Evolutionary conservation across 2,888 invertebrate species (phyloP).

Genomic region (Dolichomitus sp.): DNA sequence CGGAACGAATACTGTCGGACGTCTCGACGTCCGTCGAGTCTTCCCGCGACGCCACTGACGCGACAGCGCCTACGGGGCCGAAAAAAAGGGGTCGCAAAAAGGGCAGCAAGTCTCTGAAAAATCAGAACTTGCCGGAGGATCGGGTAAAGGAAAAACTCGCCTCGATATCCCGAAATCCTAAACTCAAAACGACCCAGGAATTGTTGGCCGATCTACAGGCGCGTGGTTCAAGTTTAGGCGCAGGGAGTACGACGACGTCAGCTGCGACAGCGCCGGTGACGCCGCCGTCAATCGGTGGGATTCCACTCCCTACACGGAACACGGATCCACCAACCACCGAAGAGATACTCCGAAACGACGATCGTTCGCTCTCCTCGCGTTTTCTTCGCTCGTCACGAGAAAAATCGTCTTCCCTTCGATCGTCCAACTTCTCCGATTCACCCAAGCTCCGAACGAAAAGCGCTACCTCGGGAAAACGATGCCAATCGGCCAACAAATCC

Average conservation of each 20-base stretch:
- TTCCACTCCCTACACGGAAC: slow-evolving; percentile 77
- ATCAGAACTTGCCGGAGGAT: slow-evolving; percentile 86
- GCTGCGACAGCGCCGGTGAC: too few relatives aligned
- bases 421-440: slow-evolving; percentile 8
- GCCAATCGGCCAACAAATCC: slow-evolving; percentile 47
- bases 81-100: slow-evolving; percentile 89
- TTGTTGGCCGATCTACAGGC: slow-evolving; percentile 92
- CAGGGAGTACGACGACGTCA: slow-evolving; percentile 71
- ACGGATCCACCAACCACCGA: slow-evolving; percentile 81
- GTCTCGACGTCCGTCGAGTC: slow-evolving; percentile 66
- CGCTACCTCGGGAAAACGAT: slow-evolving; percentile 31
- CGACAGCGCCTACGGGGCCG: slow-evolving; percentile 82
- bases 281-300: slow-evolving; percentile 68
- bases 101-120: slow-evolving; percentile 88
- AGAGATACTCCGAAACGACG: slow-evolving; percentile 83
- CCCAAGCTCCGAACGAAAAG: slow-evolving; percentile 39
- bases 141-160: slow-evolving; percentile 88
- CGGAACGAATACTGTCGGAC: slow-evolving; percentile 72
- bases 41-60: slow-evolving; percentile 45
- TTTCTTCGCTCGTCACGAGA: slow-evolving; percentile 39
- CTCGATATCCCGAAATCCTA: slow-evolving; percentile 88
- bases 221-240: slow-evolving; percentile 86
- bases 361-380: slow-evolving; percentile 73
- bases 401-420: slow-evolving; percentile 31
- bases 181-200: slow-evolving; percentile 93